A percentile compares a stretch with the other conserved stretches of the same genome.
Conservation (phyloP, 2,797 vertebrate species). For the Rhincodon typus region DNA sequence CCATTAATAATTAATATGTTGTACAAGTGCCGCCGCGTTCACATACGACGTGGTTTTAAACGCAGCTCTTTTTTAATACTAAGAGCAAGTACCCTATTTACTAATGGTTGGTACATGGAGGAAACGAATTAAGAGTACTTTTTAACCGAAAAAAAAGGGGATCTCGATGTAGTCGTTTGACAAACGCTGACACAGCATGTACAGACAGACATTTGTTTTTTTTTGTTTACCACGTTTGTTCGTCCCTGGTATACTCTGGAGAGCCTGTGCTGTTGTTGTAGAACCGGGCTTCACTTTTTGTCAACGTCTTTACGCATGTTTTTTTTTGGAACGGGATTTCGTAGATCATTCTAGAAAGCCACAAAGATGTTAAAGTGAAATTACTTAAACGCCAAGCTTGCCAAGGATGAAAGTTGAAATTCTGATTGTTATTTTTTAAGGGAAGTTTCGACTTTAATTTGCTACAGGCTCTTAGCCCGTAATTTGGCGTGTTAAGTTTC, state of each 20-base stretch:
- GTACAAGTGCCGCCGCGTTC: too few relatives aligned
- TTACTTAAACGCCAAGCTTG: not conserved
- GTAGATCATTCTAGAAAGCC: not conserved
- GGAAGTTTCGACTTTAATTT: not conserved
- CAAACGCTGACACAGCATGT: not conserved
- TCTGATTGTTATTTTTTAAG: not conserved
- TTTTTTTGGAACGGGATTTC: not conserved
- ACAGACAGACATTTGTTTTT: not conserved
- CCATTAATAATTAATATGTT: too few relatives aligned
- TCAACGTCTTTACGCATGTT: not conserved
- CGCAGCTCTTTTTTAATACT: not conserved
- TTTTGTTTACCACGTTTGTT: not conserved
- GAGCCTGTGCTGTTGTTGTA: not conserved
- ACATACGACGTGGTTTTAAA: too few relatives aligned
- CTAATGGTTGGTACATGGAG: not conserved
- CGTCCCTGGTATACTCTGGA: not conserved
- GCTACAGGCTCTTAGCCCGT: too few relatives aligned
- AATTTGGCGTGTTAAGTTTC: not conserved
- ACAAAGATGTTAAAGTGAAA: not conserved
- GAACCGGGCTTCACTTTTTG: not conserved
- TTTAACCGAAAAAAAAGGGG: not conserved
- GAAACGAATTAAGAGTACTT: not conserved
- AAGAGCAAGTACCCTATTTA: not conserved
- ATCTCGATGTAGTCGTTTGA: not conserved
- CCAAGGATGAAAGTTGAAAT: not conserved